Evolutionary conservation across 2,888 invertebrate genomes (phyloP), one percentile per base, ranked within the genome.

Genomic region (Lycophotia porphyrea): DNA sequence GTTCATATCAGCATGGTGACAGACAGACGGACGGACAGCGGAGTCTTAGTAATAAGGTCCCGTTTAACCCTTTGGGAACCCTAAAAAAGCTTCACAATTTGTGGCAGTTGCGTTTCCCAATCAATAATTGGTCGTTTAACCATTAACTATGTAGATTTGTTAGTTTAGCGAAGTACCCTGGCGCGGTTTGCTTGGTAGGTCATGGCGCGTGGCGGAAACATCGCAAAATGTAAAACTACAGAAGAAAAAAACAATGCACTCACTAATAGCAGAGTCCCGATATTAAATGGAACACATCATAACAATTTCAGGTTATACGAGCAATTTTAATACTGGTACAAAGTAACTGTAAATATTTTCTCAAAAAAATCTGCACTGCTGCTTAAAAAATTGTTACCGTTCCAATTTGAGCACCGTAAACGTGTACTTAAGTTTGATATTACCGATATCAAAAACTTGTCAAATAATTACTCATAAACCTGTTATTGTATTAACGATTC

Each of bases 381-480:
- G 86, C 52, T 78, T 82, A 58, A 82, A 42, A 78, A 80, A 86
- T 80, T 82, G 69, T 84, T 85, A 75, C 71, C 78, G 80, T 76
- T 80, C 81, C 80, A 83, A 78, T 80, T 74, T 76, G 78, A 88
- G 90, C 91, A 91, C 90, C 71, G 81, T 87, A 83, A 89, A 86
- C 81, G 90, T 93, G 95, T 95, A 95, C 95, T 95, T 95, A 95
- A 92, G 87, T 89, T 92, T 92, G 91, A 92, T 93, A 92, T 93
- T 93, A 92, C 88, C 86, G 86, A 90, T 87, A 85, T 85, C 81
- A 80, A 79, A 80, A 72, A 76, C 73, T 82, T 84, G 73, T 85
- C 82, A 88, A 88, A 88, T 88, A 89, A 78, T 88, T 88, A 81
- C 88, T 89, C 87, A 89, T 90, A 87, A 88, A 84, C 84, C 88